Evolutionary conservation across 2,797 vertebrate genomes (phyloP).

Genomic region (Uromys caudimaculatus): DNA sequence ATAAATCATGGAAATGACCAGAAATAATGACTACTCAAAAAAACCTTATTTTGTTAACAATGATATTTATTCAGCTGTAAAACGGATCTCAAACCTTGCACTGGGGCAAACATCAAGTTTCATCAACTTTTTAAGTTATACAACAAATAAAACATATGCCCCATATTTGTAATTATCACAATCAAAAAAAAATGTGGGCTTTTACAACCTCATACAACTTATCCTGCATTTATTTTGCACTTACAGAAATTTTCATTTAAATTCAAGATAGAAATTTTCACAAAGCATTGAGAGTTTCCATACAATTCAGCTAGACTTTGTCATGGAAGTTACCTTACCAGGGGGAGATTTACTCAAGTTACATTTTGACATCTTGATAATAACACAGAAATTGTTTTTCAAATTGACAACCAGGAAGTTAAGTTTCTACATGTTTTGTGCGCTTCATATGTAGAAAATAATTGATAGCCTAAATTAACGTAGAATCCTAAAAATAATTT

Average conservation of each 20-base stretch:
- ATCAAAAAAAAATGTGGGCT: background rate
- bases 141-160: background rate
- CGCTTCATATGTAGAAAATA: slow-evolving; percentile 24
- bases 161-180: slow-evolving; percentile 20
- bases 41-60: slow-evolving; percentile 28
- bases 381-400: slow-evolving; percentile 19
- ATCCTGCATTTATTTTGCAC: slow-evolving; percentile 15
- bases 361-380: slow-evolving; percentile 26
- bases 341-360: slow-evolving; percentile 44
- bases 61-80: background rate
- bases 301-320: background rate
- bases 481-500: slow-evolving; percentile 45
- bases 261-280: slow-evolving; percentile 24
- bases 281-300: background rate
- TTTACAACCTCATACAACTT: background rate
- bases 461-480: background rate
- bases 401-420: background rate
- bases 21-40: background rate
- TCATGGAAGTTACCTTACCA: background rate
- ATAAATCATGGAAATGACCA: slow-evolving; percentile 3
- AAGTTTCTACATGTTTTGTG: background rate
- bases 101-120: background rate
- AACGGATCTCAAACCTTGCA: slow-evolving; percentile 11
- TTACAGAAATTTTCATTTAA: slow-evolving; percentile 22
- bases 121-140: slow-evolving; percentile 55